Evolutionary conservation across 2,797 vertebrate species (phyloP).

Genomic region (Brachyrhaphis roseni): DNA sequence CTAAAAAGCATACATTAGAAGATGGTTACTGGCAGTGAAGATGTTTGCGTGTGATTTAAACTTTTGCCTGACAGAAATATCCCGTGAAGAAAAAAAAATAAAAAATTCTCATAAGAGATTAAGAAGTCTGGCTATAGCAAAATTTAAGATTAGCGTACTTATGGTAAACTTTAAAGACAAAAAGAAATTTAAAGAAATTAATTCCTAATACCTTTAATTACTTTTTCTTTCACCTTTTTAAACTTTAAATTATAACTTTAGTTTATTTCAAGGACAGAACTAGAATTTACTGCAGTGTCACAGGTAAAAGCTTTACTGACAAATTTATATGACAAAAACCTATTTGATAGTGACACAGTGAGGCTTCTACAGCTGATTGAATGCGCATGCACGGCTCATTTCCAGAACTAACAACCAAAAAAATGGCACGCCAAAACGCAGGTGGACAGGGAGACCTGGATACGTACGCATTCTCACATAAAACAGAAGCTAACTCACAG

Average conservation of each 20-base stretch:
- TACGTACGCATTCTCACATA: not conserved
- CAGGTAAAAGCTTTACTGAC: not conserved
- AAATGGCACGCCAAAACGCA: constrained; percentile 9
- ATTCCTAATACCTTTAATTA: too few relatives aligned
- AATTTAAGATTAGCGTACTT: too few relatives aligned
- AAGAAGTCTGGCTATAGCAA: too few relatives aligned
- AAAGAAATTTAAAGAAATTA: too few relatives aligned
- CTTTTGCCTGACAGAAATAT: too few relatives aligned
- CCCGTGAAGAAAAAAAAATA: too few relatives aligned
- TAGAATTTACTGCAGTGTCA: not conserved
- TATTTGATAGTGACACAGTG: not conserved
- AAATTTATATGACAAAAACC: not conserved
- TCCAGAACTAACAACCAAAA: not conserved
- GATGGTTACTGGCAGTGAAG: too few relatives aligned
- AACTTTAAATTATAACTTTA: not conserved
- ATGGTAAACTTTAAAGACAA: too few relatives aligned
- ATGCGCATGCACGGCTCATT: not conserved
- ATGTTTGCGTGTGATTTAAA: too few relatives aligned
- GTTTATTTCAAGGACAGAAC: not conserved
- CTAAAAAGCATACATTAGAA: too few relatives aligned
- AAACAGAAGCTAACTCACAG: constrained; percentile 52
- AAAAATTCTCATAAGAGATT: too few relatives aligned
- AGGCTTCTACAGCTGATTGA: not conserved
- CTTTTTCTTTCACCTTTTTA: not conserved
- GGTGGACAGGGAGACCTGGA: constrained; percentile 20